A percentile compares a stretch with the other conserved stretches of the same genome.
phyloP scores from a whole-genome alignment of 2,888 invertebrate genomes.

The Nipponacmea schrenckii region DNA sequence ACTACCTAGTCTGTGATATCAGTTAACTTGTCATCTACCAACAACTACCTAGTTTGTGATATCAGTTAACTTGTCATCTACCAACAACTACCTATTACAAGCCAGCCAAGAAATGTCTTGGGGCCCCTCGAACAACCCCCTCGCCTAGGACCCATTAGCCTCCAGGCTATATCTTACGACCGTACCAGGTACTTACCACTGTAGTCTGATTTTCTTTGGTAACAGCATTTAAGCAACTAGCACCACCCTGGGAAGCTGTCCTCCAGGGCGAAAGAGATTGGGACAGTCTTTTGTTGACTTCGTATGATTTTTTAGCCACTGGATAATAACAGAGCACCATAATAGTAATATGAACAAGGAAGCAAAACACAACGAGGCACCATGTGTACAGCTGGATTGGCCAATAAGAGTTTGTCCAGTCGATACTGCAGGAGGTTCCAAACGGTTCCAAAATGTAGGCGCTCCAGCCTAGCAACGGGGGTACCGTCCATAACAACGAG shows the following conservation, averaged over 20 bases:
- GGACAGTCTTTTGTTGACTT: background rate
- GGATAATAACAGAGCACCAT: slow-evolving; percentile 26
- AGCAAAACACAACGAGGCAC: slow-evolving; percentile 27
- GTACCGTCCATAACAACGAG: slow-evolving; percentile 24
- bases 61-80: too few relatives aligned
- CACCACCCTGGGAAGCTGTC: background rate
- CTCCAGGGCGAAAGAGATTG: background rate
- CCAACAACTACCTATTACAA: too few relatives aligned
- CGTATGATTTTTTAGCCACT: background rate
- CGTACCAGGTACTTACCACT: slow-evolving; percentile 20
- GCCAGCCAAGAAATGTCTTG: too few relatives aligned
- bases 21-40: too few relatives aligned
- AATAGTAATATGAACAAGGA: slow-evolving; percentile 23
- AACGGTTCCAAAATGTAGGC: slow-evolving; percentile 30
- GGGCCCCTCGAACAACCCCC: too few relatives aligned
- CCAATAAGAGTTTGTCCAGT: slow-evolving; percentile 23
- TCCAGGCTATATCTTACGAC: too few relatives aligned
- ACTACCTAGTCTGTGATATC: too few relatives aligned
- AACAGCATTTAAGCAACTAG: slow-evolving; percentile 11
- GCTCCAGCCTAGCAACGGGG: slow-evolving; percentile 34
- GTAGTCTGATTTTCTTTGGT: slow-evolving; percentile 19
- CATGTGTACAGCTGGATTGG: slow-evolving; percentile 24
- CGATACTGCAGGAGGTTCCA: slow-evolving; percentile 34
- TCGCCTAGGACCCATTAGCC: too few relatives aligned
- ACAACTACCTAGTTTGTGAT: too few relatives aligned